Base-by-base conservation (phyloP, 2,113 vertebrate species). In the Cynocephalus volans region DNA sequence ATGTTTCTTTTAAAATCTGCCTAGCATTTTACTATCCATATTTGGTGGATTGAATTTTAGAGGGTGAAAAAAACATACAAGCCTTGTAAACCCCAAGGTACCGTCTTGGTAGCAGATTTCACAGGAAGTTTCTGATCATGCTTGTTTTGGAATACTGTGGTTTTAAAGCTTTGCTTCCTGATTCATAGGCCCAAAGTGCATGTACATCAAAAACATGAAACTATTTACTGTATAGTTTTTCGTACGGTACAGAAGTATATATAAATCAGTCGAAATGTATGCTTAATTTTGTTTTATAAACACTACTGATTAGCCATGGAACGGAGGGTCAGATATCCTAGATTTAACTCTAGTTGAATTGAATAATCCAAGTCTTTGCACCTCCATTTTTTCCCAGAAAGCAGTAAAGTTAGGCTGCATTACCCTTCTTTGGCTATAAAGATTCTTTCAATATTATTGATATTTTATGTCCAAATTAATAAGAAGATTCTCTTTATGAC, bases 1-100 rank as follows among this genome's bases (percentile, higher is more conserved):
- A 69, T 64, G 6, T 64, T 41, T 91, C 19, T 24, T 95, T 96
- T 80, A 86, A 92, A 92, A 73, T 81, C 23, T 56, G n/a, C 48
- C 50, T 96, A 64, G 86, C 17, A 41, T 92, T 79, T 92, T 26
- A 70, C 56, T 31, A 36, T 85, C 54, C 18, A 24, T 79, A 96
- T 86, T 93, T 11, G 4, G 62, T 19, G 65, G 67, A 8, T 26
- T 81, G 80, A 75, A 80, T 90, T 96, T 84, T 52, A 83, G 9
- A 87, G 54, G 23, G 36, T 83, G 50, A 50, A 92, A 50, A 92
- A 92, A 85, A 82, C 58, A 36, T 75, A 36, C 10, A 70, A 56
- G 33, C 4, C 8, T 65, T 92, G 31, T 23, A 96, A 72, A n/a
- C 1, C 11, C 31, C 56, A 65, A 45, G 10, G 56, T 48, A 33